Evolutionary conservation across 2,113 vertebrate species (phyloP).

Genomic region (Hyla sarda): DNA sequence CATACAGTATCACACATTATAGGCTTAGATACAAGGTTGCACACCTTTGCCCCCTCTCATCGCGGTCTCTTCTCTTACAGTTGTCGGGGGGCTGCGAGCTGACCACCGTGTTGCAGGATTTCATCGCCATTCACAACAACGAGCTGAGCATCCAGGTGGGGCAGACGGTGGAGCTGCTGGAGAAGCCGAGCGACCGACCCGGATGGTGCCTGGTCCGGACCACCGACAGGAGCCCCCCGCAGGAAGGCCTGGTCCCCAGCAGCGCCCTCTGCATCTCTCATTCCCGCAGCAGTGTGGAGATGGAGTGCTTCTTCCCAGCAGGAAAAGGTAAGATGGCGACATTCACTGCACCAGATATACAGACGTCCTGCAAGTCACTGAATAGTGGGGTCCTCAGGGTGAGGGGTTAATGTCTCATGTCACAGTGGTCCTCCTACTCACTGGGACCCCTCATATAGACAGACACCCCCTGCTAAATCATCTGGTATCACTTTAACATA

Average conservation of each 20-base stretch:
- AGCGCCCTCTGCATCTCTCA: slow-evolving; percentile 90
- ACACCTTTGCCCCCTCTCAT: neutral
- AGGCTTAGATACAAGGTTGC: neutral
- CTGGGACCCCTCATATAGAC: no score
- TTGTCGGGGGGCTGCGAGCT: slow-evolving; percentile 95
- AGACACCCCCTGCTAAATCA: no score
- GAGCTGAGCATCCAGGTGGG: slow-evolving; percentile 93
- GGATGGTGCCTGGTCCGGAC: slow-evolving; percentile 95
- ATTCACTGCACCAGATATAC: no score
- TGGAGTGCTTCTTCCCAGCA: slow-evolving; percentile 95
- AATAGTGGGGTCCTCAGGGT: neutral
- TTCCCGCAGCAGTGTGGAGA: slow-evolving; percentile 96
- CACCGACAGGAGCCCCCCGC: slow-evolving; percentile 86
- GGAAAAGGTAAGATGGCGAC: slow-evolving; percentile 87
- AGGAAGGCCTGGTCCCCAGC: slow-evolving; percentile 95
- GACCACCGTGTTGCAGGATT: slow-evolving; percentile 95
- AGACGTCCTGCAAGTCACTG: neutral
- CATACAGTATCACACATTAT: neutral
- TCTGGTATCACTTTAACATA: no score
- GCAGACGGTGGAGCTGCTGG: slow-evolving; percentile 95
- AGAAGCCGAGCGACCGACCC: slow-evolving; percentile 88
- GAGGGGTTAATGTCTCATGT: neutral
- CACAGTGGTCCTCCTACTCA: neutral
- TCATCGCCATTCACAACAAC: slow-evolving; percentile 83
- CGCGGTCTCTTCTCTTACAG: slow-evolving; percentile 68